phyloP scores from a whole-genome alignment of 2,888 invertebrate genomes.

The Globia sparganii region DNA sequence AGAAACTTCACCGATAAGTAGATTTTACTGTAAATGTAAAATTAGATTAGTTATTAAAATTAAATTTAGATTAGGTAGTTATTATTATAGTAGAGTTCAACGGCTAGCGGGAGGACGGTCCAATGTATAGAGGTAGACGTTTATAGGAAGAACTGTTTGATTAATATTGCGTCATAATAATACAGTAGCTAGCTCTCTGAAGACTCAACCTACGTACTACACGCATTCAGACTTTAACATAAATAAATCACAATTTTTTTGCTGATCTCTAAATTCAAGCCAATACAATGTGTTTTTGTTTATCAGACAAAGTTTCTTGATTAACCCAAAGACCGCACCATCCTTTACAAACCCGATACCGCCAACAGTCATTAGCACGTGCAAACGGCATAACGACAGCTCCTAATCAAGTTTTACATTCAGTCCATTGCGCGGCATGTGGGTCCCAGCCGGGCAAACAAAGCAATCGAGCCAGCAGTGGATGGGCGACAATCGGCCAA shows the following conservation, averaged over 20 bases:
- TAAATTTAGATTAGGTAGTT: too few relatives aligned
- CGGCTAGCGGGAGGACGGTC: not conserved
- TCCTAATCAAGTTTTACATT: conserved; percentile 58
- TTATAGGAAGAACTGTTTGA: not conserved
- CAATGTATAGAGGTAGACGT: not conserved
- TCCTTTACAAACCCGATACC: conserved; percentile 5
- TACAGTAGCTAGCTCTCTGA: too few relatives aligned
- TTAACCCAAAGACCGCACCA: conserved; percentile 18
- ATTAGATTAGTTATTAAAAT: too few relatives aligned
- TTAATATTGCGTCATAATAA: not conserved
- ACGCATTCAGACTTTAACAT: not conserved
- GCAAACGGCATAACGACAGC: conserved; percentile 40
- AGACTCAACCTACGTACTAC: not conserved
- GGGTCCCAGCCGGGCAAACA: conserved; percentile 44
- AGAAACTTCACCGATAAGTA: not conserved
- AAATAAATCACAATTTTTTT: not conserved
- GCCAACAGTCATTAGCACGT: conserved; percentile 43
- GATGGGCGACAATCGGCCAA: conserved; percentile 50
- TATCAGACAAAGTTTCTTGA: not conserved
- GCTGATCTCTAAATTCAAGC: not conserved
- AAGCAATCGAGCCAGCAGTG: conserved; percentile 49
- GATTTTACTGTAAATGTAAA: not conserved
- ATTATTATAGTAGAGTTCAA: not conserved
- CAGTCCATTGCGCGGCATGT: conserved; percentile 50
- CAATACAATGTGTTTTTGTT: not conserved